A percentile compares a stretch with the other conserved stretches of the same genome.
Conservation (phyloP, 2,797 vertebrate genomes). For the Acrocephalus scirpaceus region DNA sequence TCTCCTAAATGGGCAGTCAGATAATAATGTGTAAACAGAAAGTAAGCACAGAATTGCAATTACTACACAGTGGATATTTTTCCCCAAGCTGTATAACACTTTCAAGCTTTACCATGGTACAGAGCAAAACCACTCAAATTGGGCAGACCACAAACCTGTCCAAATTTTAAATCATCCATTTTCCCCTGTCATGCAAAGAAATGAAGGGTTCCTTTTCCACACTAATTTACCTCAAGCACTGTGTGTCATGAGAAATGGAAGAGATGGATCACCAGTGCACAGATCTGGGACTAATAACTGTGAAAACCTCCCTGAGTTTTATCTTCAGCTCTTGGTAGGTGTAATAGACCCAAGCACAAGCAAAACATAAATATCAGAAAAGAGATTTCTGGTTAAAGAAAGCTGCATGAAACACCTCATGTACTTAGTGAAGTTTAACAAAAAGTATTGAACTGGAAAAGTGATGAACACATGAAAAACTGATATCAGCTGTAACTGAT, state of each 20-base stretch:
- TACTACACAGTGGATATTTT: background rate
- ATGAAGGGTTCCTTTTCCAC: background rate
- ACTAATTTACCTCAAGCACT: background rate
- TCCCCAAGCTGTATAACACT: background rate
- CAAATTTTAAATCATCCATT: background rate
- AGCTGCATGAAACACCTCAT: background rate
- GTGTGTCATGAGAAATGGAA: background rate
- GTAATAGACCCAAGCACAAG: background rate
- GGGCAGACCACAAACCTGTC: background rate
- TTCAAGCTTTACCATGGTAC: background rate
- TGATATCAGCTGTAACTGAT: background rate
- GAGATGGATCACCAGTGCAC: background rate
- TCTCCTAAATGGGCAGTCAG: constrained; percentile 60
- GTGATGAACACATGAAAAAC: background rate
- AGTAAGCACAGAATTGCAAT: constrained; percentile 21
- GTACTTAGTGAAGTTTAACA: background rate
- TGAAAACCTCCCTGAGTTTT: background rate
- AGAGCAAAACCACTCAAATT: background rate
- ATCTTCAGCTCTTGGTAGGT: background rate
- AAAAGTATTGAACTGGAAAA: background rate
- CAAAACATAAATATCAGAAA: background rate
- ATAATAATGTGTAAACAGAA: constrained; percentile 59
- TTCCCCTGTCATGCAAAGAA: background rate
- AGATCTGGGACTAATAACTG: background rate
- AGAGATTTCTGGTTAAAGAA: background rate